Conservation (phyloP, 2,797 vertebrate genomes). For the Vireo griseus region DNA sequence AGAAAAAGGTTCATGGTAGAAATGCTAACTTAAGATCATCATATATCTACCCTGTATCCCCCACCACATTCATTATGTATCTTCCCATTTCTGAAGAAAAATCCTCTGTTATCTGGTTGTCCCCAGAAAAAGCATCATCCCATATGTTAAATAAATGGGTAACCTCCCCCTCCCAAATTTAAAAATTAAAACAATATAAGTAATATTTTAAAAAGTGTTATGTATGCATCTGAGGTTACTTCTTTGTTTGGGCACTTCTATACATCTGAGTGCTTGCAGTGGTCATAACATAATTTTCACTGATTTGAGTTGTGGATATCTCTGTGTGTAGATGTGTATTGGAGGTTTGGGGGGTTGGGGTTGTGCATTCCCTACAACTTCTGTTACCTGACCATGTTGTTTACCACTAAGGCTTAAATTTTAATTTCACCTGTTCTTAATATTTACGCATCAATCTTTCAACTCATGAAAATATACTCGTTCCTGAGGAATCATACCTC, state of each 20-base stretch:
- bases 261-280: neutral
- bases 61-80: neutral
- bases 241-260: neutral
- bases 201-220: neutral
- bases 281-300: neutral
- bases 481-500: neutral
- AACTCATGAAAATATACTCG: neutral
- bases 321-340: rapidly evolving
- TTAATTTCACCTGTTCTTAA: neutral
- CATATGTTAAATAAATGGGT: neutral
- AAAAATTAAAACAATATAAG: neutral
- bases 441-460: neutral
- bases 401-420: neutral
- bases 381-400: neutral
- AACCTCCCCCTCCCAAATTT: neutral
- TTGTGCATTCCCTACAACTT: neutral
- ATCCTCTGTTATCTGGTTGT: neutral
- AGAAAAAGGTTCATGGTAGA: neutral
- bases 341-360: rapidly evolving
- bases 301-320: neutral
- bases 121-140: neutral
- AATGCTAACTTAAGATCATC: neutral
- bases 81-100: neutral
- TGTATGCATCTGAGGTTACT: neutral
- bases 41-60: neutral